These are phyloP conservation scores for Sminthurides aquaticus DNA, from an alignment of 2,888 invertebrate species.

Conservation along the genomic window DNA sequence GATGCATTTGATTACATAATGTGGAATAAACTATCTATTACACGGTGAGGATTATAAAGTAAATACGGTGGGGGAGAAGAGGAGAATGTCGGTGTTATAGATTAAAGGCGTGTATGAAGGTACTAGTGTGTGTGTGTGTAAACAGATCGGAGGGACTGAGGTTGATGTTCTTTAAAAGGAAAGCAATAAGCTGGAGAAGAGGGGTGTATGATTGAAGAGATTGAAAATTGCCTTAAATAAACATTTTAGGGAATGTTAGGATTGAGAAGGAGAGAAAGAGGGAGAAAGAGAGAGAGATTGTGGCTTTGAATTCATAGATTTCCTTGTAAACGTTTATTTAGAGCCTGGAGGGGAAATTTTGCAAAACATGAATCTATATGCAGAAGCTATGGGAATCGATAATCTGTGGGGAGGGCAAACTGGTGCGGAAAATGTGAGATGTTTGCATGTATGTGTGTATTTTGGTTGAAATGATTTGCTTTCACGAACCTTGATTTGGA, in stretches of 20 bases:
- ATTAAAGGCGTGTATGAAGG: background rate
- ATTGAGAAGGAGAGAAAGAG: background rate
- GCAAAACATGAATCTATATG: slow-evolving; percentile 27
- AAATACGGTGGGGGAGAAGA: background rate
- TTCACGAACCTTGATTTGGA: too few relatives aligned
- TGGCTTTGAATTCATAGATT: slow-evolving; percentile 13
- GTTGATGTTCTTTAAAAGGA: background rate
- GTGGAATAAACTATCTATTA: background rate
- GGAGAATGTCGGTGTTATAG: background rate
- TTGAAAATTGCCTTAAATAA: background rate
- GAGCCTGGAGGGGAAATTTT: slow-evolving; percentile 21
- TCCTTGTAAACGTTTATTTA: slow-evolving; percentile 7
- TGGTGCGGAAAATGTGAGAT: background rate
- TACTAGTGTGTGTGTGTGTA: too few relatives aligned
- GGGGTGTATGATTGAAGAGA: background rate
- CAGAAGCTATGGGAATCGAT: too few relatives aligned
- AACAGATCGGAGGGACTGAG: background rate
- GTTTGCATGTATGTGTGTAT: background rate
- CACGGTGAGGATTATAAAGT: background rate
- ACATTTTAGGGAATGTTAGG: background rate
- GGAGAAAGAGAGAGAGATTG: slow-evolving; percentile 10
- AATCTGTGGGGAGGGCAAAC: background rate
- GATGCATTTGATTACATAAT: background rate
- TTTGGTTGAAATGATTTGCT: too few relatives aligned
- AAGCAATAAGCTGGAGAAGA: background rate